Evolutionary conservation across 2,113 vertebrate genomes (phyloP).

Genomic region (Struthio camelus): DNA sequence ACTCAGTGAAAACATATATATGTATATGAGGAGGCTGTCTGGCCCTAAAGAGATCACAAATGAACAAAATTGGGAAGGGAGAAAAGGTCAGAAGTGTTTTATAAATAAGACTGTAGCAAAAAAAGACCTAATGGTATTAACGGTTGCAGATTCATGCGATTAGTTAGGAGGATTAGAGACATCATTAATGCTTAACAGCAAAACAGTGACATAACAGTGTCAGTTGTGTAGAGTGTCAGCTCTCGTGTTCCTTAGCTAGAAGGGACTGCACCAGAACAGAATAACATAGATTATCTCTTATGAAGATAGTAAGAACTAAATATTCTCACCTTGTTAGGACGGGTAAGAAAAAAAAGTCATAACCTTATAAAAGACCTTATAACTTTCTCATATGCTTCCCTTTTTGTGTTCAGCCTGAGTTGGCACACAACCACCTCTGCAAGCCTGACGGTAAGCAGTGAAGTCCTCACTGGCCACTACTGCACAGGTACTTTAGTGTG

Average conservation of each 20-base stretch:
- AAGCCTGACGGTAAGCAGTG: neutral
- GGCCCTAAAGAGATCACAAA: neutral
- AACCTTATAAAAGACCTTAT: neutral
- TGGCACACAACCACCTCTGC: accelerated
- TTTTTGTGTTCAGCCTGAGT: neutral
- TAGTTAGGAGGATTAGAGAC: neutral
- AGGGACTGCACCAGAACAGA: neutral
- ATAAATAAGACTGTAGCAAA: neutral
- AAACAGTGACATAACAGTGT: neutral
- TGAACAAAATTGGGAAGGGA: neutral
- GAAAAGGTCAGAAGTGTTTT: neutral
- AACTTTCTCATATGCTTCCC: neutral
- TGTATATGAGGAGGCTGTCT: neutral
- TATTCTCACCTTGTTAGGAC: neutral
- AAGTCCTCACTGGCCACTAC: neutral
- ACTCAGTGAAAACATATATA: neutral
- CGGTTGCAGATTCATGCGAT: neutral
- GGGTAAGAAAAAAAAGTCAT: neutral
- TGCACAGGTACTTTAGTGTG: neutral
- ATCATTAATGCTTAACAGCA: neutral
- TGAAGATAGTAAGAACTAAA: neutral
- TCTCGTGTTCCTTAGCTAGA: neutral
- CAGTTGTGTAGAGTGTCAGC: neutral
- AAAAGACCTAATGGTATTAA: neutral
- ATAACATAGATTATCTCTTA: neutral